Conservation (phyloP, 2,113 vertebrate genomes). For the Rhegmatorhina hoffmannsi region DNA sequence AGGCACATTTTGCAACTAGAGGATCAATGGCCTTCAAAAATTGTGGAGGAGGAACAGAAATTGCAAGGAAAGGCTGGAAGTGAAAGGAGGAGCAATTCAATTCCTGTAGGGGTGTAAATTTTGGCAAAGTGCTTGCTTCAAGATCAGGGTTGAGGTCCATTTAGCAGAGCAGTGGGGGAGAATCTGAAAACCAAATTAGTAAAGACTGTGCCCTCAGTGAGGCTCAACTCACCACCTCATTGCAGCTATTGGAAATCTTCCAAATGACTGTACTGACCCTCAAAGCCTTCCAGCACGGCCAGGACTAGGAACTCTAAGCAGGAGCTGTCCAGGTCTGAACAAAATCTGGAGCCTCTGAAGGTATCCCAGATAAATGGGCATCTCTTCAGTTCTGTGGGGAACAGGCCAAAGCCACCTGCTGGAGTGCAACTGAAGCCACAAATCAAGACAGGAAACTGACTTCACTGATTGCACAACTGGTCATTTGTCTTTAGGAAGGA, state of each 20-base stretch:
- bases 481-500: background rate
- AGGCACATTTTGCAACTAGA: background rate
- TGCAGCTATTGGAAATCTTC: background rate
- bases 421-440: background rate
- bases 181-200: conserved; percentile 17
- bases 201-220: background rate
- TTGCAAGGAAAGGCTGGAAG: background rate
- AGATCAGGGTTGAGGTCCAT: conserved; percentile 29
- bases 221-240: background rate
- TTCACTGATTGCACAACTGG: background rate
- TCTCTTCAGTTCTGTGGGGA: background rate
- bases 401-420: background rate
- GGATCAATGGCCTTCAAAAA: conserved; percentile 24
- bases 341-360: background rate
- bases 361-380: background rate
- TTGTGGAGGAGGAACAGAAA: conserved; percentile 4
- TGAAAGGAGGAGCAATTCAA: background rate
- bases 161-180: conserved; percentile 44
- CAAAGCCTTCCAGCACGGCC: background rate
- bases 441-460: background rate
- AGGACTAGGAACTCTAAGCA: background rate
- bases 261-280: background rate
- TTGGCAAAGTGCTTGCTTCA: background rate
- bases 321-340: background rate
- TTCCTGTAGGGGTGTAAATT: background rate